Base-by-base conservation (phyloP, 2,797 vertebrate genomes). In the Lutra lutra region DNA sequence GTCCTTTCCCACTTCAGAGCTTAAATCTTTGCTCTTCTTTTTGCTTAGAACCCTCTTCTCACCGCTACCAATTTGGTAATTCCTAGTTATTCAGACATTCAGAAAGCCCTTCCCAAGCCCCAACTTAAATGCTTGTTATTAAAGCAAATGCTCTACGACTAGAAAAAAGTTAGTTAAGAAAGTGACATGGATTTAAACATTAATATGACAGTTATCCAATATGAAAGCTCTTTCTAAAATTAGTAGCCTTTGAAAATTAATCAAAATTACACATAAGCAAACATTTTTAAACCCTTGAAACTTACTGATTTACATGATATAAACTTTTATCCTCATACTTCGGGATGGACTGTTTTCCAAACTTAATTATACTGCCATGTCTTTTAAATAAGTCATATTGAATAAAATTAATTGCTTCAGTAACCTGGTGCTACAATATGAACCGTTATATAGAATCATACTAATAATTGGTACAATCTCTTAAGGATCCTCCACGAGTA, bases 131-230 rank as follows among this genome's bases (percentile, higher is more conserved):
- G 32, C 64, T 66, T 32, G 17, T 64, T 64, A 64, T 17, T 66
- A n/a, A 66, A 66, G 32, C 62, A 66, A 66, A 66, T 32, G 62
- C 38, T 72, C 75, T 6, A 13, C 25, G 64, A 32, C 2, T 51
- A 88, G 27, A 96, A 92, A 90, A 56, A 94, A 62, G 4, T 84
- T 73, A 60, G 11, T 35, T 79, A 32, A 83, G 40, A 88, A 88
- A 82, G 4, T 2, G 84, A 43, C 54, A 89, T 32, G 10, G 2
- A 83, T 72, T 89, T 72, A 70, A 91, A 40, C 35, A 78, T 62
- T 95, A 73, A 25, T 75, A 32, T 79, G 21, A 92, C 4, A 1
- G 6, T 40, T 43, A 89, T 3, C n/a, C 14, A 68, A 5, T 40
- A 72, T 0, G 68, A 80, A 91, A 51, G 0, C 29, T 25, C 0